Evolutionary conservation across 1,140 invertebrate species (phyloP), one percentile per base, ranked within the genome.

Genomic region (Streblospio benedicti): DNA sequence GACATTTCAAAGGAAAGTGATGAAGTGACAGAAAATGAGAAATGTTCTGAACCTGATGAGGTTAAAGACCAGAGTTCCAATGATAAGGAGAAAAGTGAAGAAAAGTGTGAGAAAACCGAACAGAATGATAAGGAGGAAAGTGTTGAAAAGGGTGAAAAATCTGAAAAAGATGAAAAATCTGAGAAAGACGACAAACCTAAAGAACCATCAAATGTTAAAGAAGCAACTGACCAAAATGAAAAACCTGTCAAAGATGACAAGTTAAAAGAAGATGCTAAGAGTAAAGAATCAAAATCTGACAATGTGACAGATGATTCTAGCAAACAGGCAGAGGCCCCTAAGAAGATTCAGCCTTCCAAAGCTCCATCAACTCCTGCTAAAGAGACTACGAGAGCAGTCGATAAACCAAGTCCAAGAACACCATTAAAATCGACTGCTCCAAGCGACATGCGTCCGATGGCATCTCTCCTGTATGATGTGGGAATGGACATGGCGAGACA

Each of bases 401-500:
- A 18, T 4, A 27, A 52, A 27, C 25, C 18, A 18, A 52, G 20
- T 27, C 27, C 20, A 27, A 52, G 32, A 9, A 30, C 50, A 23
- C 20, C 50, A 23, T 52, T 31, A 41, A 12, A 12, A 16, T 49
- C 45, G 23, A 33, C 51, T 14, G 30, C 20, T 6, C 12, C 51
- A 6, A 23, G 32, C 6, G 12, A 9, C 50, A 16, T 51, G 41
- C 54, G 55, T 27, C 45, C 54, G 30, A 35, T 51, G 43, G 45
- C 60, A 50, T 18, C 27, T 32, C 43, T 56, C 1, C 53, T 56
- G 31, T 56, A 25, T 23, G 60, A 62, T 57, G 50, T 62, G 55
- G 60, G 60, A 5, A 25, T 62, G 2, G 55, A 62, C n/a, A 45
- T 62, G 4, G 49, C 54, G 20, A 49, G 55, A 52, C 43, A 62